phyloP scores from a whole-genome alignment of 2,113 vertebrate species.

The Xiphorhynchus elegans region DNA sequence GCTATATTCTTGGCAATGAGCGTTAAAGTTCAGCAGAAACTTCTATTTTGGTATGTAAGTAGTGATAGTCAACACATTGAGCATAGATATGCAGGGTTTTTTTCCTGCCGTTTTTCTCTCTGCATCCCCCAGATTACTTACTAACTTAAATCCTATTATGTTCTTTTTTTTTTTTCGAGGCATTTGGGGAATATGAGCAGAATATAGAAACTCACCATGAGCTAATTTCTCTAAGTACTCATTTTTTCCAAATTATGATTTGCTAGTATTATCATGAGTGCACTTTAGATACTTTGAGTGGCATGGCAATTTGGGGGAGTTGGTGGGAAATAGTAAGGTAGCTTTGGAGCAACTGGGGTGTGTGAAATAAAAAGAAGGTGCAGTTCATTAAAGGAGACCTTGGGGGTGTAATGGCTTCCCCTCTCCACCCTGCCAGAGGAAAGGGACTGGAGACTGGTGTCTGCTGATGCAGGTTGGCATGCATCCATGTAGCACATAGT shows the following conservation, averaged over 20 bases:
- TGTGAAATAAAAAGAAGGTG: not conserved
- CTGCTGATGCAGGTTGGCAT: not conserved
- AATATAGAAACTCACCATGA: not conserved
- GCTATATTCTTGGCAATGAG: not conserved
- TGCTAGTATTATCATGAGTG: not conserved
- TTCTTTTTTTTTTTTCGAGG: not conserved
- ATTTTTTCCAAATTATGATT: not conserved
- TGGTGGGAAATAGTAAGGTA: not conserved
- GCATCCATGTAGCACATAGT: not conserved
- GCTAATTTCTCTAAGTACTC: not conserved
- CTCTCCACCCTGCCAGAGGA: not conserved
- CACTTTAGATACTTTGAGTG: not conserved
- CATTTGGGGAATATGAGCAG: conserved; percentile 13
- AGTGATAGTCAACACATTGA: conserved; percentile 32
- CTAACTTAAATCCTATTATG: conserved; percentile 1
- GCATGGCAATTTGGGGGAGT: not conserved
- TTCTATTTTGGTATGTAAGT: not conserved
- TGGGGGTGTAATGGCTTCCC: not conserved
- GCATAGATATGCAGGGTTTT: not conserved
- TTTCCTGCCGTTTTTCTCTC: not conserved
- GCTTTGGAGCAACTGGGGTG: rapidly evolving
- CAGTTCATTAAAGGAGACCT: not conserved
- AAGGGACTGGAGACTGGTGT: not conserved
- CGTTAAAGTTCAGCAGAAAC: conserved; percentile 34
- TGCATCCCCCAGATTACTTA: not conserved